Evolutionary conservation across 1,140 invertebrate genomes (phyloP), one percentile per base, ranked within the genome.

Genomic region (Heliconius himera): DNA sequence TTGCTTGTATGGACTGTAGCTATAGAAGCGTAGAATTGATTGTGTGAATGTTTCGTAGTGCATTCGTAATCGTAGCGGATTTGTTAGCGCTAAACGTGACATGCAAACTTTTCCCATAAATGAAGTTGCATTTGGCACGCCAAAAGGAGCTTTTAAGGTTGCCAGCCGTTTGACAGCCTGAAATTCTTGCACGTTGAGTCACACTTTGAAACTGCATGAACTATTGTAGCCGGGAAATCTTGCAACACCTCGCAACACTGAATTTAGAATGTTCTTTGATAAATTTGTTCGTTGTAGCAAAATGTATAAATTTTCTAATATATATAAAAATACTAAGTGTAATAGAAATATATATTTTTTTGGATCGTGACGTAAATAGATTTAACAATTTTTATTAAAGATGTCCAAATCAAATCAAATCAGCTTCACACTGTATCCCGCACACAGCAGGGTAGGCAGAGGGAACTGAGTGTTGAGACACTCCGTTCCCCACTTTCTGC

Each of bases 101-200:
- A 77, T 76, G 75, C 79, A 81, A 78, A 80, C 78, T 74, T 77
- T 70, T 74, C 20, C 41, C 26, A 41, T 60, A 79, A 78, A 79
- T 76, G 81, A 79, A 81, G 79, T 74, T 70, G 73, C 70, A 49
- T 81, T 81, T 80, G 80, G 76, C 70, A 74, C 54, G 66, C 33
- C 33, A 60, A 83, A 83, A 79, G 75, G 66, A 81, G 83, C 81
- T 79, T 76, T 79, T 60, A 71, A 74, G 75, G 60, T 80, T 77
- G 70, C 76, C 77, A 77, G 76, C 41, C 78, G 79, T 77, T 74
- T 81, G 79, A 80, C 70, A 74, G 49, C 56, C 71, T 60, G 79
- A 76, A 80, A 76, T 73, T 80, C 74, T 76, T 74, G 71, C 79
- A 76, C 74, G 78, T 82, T 83, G 26, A 26, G 26, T 26, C 76